Evolutionary conservation across 2,113 vertebrate genomes (phyloP), one percentile per base, ranked within the genome.

Genomic region (Electrona antarctica): DNA sequence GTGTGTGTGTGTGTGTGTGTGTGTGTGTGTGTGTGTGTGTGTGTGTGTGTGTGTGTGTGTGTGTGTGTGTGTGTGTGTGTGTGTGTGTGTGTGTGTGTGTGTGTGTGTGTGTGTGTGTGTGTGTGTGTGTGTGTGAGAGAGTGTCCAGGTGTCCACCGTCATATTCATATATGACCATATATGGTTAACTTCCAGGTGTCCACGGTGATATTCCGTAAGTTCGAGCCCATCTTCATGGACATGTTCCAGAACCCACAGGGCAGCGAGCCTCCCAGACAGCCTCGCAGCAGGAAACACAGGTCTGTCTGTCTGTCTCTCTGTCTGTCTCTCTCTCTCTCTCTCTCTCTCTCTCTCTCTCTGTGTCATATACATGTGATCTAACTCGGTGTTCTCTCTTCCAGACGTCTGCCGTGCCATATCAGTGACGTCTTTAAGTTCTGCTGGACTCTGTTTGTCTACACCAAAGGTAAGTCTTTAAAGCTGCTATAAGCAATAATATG

Each of bases 381-480:
- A 13, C 46, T 1, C 8, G 49, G 29, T 48, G 7, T 61, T 29
- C 54, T 1, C 64, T 2, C 1, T 50, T 33, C 47, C 57, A 99
- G 98, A 29, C 93, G 92, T 2, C 82, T 96, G 71, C 96, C 95
- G 0, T 99, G 98, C 63, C 91, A 92, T 33, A 88, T 94, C 83
- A 96, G 90, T 64, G 97, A 98, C 70, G 95, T 98, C 62, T 98
- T 99, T 92, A 98, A 96, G 85, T 99, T 99, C 91, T 98, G 97
- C 88, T 99, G 98, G 98, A 99, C 97, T 0, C 92, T 99, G 28
- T 99, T 99, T 82, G 96, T 99, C 78, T 97, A 98, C 79, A 96
- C 97, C 0, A 99, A 99, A 92, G 98, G 98, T 99, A 94, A 85
- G 21, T 21, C 21, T 21, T 21, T 21, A 2, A 21, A 21, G 21